Base-by-base conservation (phyloP, 2,888 invertebrate species). In the Leucophora obtusa region DNA sequence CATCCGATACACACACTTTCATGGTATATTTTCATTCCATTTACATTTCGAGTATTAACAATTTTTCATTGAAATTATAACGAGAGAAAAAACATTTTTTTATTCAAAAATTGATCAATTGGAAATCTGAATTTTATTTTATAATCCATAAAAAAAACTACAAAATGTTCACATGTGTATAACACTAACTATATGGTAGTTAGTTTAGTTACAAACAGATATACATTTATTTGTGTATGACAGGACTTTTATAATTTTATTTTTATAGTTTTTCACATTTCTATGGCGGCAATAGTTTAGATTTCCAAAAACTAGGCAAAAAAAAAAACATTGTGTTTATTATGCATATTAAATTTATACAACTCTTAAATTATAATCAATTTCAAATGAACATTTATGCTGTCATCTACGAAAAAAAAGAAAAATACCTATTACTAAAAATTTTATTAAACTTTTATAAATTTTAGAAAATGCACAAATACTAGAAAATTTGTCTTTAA, bases 41-140 rank as follows among this genome's bases (percentile, higher is more conserved):
- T 50, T 69, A 58, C 35, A n/a, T 58, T 28, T 15, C 18, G 10
- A 58, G 18, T 33, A 43, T 56, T 68, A 56, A 28, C 24, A 68
- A 24, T 56, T 43, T 28, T 68, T 68, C 24, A 43, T 68, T 43
- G 54, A 15, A 53, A 15, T 35, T 21, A 68, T 51, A 62, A 62
- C 15, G 28, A 68, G 7, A 28, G 6, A 28, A 28, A 28, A 4
- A 28, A 28, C 8, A 28, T 9, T 28, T 56, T 24, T 56, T 5
- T 2, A 54, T 21, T 11, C 15, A 43, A 38, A 74, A 79, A 71
- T 62, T 75, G 60, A 75, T 71, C 70, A 79, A 66, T 66, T 74
- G 74, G 59, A 79, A 79, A 75, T 69, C 56, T 75, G 21, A 54
- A 56, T 62, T 69, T 75, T 56, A 14, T 33, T 28, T 56, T 33